These are phyloP conservation scores for Rhorus exstirpatorius DNA, from an alignment of 2,888 invertebrate genomes.

Conservation along the genomic window DNA sequence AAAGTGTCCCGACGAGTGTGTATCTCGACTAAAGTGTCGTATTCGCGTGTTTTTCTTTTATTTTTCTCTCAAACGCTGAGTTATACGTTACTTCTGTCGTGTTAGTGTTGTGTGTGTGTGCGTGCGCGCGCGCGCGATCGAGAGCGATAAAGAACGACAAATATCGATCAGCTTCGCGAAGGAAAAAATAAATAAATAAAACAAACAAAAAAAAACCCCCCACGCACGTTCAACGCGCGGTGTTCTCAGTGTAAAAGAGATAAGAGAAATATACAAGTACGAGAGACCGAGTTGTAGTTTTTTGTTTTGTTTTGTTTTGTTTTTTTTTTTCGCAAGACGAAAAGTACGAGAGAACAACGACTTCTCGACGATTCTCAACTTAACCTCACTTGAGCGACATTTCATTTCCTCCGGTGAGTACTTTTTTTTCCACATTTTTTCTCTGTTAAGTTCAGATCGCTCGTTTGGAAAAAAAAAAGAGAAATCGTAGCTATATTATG, in stretches of 20 bases:
- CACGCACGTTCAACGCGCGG: slow-evolving; percentile 5
- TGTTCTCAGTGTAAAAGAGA: slow-evolving; percentile 9
- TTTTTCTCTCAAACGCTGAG: slow-evolving; percentile 8
- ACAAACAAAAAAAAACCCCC: slow-evolving; percentile 26
- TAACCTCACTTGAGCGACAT: slow-evolving; percentile 32
- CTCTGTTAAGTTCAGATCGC: background rate
- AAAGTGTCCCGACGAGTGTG: slow-evolving; percentile 24
- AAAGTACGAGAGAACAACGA: background rate
- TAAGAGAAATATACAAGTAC: slow-evolving; percentile 32
- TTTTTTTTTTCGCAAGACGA: background rate
- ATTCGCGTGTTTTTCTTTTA: slow-evolving; percentile 5
- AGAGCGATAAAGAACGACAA: slow-evolving; percentile 36
- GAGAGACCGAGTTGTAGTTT: slow-evolving; percentile 7
- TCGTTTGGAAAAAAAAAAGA: background rate
- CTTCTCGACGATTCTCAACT: slow-evolving; percentile 26
- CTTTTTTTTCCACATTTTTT: slow-evolving; percentile 13
- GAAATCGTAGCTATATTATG: too few relatives aligned
- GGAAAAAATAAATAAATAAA: too few relatives aligned
- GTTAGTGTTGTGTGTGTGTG: too few relatives aligned
- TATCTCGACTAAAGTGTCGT: slow-evolving; percentile 15
- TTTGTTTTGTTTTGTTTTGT: too few relatives aligned
- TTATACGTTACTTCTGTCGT: slow-evolving; percentile 30
- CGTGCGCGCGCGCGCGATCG: slow-evolving; percentile 23
- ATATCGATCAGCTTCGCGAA: slow-evolving; percentile 24
- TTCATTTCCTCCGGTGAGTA: slow-evolving; percentile 47